Evolutionary conservation across 2,797 vertebrate species (phyloP), one percentile per base, ranked within the genome.

Genomic region (Heliangelus exortis): DNA sequence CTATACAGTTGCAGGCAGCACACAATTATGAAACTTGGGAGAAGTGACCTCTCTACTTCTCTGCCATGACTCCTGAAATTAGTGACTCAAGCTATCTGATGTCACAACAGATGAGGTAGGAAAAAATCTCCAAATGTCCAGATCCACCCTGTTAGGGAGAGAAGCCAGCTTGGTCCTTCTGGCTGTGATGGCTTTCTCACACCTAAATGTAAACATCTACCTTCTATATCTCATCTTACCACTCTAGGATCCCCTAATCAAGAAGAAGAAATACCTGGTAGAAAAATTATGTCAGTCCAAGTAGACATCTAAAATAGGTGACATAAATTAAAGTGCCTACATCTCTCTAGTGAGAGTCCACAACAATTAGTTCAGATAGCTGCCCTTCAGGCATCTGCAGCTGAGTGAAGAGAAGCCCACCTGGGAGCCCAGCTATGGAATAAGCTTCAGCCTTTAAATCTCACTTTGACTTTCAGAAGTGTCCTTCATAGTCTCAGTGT

Each of bases 71-170:
- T 90, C 48, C 59, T 94, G 73, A 83, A 96, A 79, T 43, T 28
- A 53, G 21, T 91, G 79, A 94, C 59, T 94, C 79, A 87, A 72
- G 22, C 54, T 41, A 20, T 57, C 72, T 91, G 73, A 88, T 78
- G 51, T 89, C 79, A 79, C 62, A 88, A 83, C 53, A 86, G 71
- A 71, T 43, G 73, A 88, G 45, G 59, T 12, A 72, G 45, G 80
- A 88, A 80, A 59, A 87, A 20, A 17, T 87, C 80, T 89, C 48
- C 48, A 50, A 51, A 51, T 26, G 50, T 26, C 51, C 81, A 93
- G 68, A 81, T n/a, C 34, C 51, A 85, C 72, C 29, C 69, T 63
- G 3, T 29, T 53, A 81, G 2, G 20, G 69, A 81, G 23, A 23
- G 12, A 67, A 81, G 76, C 62, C 80, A 93, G 55, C 14, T 57